Base-by-base conservation (phyloP, 2,113 vertebrate genomes). In the Antennarius striatus region DNA sequence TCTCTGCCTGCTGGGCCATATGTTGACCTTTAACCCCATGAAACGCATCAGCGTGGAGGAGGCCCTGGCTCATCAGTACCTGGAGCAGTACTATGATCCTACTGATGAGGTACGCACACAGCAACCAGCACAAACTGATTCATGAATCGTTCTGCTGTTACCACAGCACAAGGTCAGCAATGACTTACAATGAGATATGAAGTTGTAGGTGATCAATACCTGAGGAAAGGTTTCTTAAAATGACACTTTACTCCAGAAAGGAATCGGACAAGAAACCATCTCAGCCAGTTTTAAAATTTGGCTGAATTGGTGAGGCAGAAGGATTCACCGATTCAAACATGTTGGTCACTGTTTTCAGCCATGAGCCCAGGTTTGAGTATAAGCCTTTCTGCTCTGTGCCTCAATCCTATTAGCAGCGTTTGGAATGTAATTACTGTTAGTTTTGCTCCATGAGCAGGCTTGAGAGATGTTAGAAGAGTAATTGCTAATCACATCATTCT, bases 31-130 rank as follows among this genome's bases (percentile, higher is more conserved):
- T 81, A 96, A 96, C 89, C 95, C 95, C 71, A 93, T 91, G 83
- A 96, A 94, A 77, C 94, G 95, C 77, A 96, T 96, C 90, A 96
- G 91, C 1, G 95, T 96, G 51, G 95, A 96, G 71, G 94, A 96
- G 68, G 95, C 95, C 0, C 85, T 96, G 89, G 94, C 93, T 58
- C 95, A 96, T 68, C 92, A 94, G 62, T 96, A 96, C 84, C 87
- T 96, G 91, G 95, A 96, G 76, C 95, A 96, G 93, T 96, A 96
- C 93, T 96, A 96, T 1, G 95, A 96, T 56, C 95, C 95, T 12
- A 91, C 93, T 11, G 95, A 96, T 77, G 95, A 96, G 95, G 95
- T 95, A 78, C n/a, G 8, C n/a, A n/a, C 10, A 9, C 4, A 15
- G 6, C 2, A 29, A 56, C 46, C 28, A 6, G 1, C 10, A 29